Evolutionary conservation across 2,888 invertebrate species (phyloP).

Genomic region (Erpobdella octoculata): DNA sequence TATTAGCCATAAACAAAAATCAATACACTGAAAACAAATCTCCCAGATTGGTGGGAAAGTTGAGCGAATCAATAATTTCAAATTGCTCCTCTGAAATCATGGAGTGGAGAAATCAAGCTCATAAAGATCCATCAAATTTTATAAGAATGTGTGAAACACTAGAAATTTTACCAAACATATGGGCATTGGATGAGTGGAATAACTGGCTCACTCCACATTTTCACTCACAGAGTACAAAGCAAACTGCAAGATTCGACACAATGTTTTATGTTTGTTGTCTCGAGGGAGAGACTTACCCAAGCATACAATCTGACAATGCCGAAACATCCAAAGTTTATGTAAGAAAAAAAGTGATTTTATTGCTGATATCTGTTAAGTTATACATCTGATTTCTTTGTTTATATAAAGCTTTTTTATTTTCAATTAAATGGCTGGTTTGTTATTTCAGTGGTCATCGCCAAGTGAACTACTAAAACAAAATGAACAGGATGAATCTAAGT

Average conservation of each 20-base stretch:
- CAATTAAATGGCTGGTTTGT: no score
- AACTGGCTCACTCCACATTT: slow-evolving; percentile 69
- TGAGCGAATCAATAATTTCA: not conserved
- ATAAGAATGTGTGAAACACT: slow-evolving; percentile 63
- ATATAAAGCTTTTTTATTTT: no score
- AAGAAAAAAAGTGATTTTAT: not conserved
- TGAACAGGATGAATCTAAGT: not conserved
- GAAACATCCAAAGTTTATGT: slow-evolving; percentile 27
- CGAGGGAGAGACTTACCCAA: slow-evolving; percentile 23
- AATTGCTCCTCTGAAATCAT: not conserved
- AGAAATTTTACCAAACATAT: slow-evolving; percentile 69
- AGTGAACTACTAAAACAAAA: slow-evolving; percentile 14
- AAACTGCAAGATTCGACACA: slow-evolving; percentile 35
- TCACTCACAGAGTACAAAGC: not conserved
- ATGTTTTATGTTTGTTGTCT: slow-evolving; percentile 37
- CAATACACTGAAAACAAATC: not conserved
- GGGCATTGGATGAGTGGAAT: slow-evolving; percentile 71
- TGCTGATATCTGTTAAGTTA: no score
- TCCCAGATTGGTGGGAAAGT: not conserved
- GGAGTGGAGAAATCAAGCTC: slow-evolving; percentile 48
- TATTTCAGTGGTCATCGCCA: slow-evolving; percentile 32
- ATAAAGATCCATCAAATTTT: slow-evolving; percentile 62
- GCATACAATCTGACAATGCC: not conserved
- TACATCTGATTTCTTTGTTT: no score
- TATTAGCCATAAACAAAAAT: slow-evolving; percentile 34